Percentiles rank a stretch among this genome's conserved stretches.
These are phyloP conservation scores for Nasonia vitripennis DNA, from an alignment of 1,140 invertebrate species.

Conservation along the genomic window DNA sequence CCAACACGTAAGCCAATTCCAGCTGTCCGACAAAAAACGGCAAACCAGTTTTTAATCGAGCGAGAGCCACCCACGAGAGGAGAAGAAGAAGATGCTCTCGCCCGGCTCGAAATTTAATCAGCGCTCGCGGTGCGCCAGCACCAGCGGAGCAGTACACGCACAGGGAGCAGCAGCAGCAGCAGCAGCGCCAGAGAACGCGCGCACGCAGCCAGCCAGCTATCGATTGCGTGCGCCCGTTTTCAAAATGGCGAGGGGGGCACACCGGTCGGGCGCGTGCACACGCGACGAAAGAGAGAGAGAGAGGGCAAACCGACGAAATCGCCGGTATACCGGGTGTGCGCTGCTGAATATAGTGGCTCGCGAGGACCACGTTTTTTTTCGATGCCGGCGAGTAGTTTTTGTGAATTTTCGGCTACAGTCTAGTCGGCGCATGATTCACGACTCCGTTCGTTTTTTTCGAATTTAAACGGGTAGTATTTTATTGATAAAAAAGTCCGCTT, in stretches of 20 bases:
- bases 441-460: too few relatives aligned
- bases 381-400: too few relatives aligned
- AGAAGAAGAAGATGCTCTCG: background rate
- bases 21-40: background rate
- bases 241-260: conserved; percentile 69
- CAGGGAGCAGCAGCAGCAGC: conserved; percentile 36
- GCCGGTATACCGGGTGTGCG: background rate
- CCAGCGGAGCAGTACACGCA: background rate
- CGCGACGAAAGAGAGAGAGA: background rate
- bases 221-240: conserved; percentile 68
- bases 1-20: background rate
- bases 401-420: too few relatives aligned
- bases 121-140: background rate
- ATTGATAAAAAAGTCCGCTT: too few relatives aligned
- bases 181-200: conserved; percentile 28
- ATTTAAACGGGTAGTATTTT: too few relatives aligned
- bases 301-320: background rate
- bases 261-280: conserved; percentile 18
- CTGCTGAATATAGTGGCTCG: background rate
- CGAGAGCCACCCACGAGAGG: background rate
- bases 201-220: conserved; percentile 59
- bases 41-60: background rate
- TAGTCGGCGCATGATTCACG: too few relatives aligned
- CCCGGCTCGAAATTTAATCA: background rate
- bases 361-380: background rate